Conservation (phyloP, 2,113 vertebrate species). For the Rhipidura dahli region DNA sequence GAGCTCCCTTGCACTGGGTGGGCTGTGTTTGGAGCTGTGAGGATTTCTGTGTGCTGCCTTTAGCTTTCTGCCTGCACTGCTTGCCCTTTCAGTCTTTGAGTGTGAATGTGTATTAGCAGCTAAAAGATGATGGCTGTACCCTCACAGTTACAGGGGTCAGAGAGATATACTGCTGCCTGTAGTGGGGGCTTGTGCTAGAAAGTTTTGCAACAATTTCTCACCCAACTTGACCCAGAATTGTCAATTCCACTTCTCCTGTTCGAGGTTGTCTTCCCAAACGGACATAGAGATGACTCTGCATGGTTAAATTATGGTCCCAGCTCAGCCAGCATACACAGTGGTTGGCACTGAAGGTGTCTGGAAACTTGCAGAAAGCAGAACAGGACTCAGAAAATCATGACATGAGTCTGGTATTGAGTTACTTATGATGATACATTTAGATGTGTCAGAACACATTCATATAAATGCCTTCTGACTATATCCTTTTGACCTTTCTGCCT, state of each 20-base stretch:
- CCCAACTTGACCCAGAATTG: neutral
- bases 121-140: neutral
- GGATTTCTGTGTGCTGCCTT: fast-evolving
- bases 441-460: neutral
- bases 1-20: neutral
- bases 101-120: neutral
- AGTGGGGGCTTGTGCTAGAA: neutral
- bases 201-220: neutral
- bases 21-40: neutral
- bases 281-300: fast-evolving
- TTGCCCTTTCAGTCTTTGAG: neutral
- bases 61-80: neutral
- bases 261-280: neutral
- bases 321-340: neutral
- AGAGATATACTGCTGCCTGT: neutral
- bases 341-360: neutral
- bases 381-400: neutral
- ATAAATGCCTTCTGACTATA: neutral
- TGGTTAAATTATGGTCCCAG: neutral
- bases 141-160: neutral
- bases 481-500: neutral
- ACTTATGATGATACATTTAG: neutral
- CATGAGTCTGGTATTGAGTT: neutral
- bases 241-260: neutral
- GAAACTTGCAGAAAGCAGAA: neutral